Evolutionary conservation across 2,888 invertebrate genomes (phyloP).

Genomic region (Catonia carolina): DNA sequence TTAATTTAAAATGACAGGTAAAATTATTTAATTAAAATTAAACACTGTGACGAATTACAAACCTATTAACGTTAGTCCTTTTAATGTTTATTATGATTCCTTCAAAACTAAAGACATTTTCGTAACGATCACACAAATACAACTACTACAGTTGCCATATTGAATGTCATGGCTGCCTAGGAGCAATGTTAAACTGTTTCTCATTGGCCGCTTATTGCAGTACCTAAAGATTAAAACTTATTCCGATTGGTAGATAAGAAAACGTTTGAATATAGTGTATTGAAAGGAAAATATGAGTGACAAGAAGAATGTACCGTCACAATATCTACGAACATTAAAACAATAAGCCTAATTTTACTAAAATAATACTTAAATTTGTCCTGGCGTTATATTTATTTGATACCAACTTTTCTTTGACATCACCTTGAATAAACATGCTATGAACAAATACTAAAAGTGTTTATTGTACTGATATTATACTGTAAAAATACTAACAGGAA

Average conservation of each 20-base stretch:
- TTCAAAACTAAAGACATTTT: slow-evolving; percentile 28
- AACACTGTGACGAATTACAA: slow-evolving; percentile 14
- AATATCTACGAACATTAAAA: too few species aligned
- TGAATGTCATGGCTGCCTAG: slow-evolving; percentile 28
- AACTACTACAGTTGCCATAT: slow-evolving; percentile 31
- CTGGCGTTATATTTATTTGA: too few species aligned
- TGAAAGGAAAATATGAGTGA: slow-evolving; percentile 9
- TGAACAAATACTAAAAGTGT: too few species aligned
- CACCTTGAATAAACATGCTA: too few species aligned
- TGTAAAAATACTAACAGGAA: too few species aligned
- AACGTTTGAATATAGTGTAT: neutral
- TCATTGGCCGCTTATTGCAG: slow-evolving; percentile 1
- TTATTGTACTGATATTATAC: too few species aligned
- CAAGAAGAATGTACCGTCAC: neutral
- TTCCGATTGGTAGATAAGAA: slow-evolving; percentile 3
- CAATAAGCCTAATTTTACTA: too few species aligned
- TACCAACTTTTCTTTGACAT: too few species aligned
- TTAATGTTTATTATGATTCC: slow-evolving; percentile 13
- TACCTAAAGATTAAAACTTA: too few species aligned
- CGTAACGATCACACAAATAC: slow-evolving; percentile 30
- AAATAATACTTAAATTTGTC: too few species aligned
- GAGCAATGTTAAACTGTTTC: slow-evolving; percentile 7
- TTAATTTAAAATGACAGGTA: slow-evolving; percentile 7
- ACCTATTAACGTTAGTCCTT: slow-evolving; percentile 18
- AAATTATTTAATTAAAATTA: neutral